Conservation (phyloP, 2,888 invertebrate genomes). For the Mystacides longicornis region DNA sequence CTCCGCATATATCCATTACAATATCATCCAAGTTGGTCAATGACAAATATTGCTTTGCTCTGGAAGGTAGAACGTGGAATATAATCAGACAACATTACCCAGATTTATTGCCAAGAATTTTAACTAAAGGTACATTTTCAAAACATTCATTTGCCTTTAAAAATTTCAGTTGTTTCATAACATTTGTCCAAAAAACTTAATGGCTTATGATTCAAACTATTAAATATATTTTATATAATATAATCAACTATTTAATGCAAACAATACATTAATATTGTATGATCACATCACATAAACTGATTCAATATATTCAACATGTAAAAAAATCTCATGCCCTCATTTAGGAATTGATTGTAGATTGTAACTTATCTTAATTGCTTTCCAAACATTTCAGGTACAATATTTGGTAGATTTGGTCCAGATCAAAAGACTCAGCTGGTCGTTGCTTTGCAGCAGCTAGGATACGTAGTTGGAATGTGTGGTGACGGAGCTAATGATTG, state of each 20-base stretch:
- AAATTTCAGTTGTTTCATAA: no score
- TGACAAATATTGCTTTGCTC: slow-evolving; percentile 50
- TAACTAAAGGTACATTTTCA: slow-evolving; percentile 46
- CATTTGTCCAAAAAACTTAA: no score
- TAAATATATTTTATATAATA: no score
- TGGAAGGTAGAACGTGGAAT: slow-evolving; percentile 72
- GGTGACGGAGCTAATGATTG: slow-evolving; percentile 82
- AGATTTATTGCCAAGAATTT: slow-evolving; percentile 59
- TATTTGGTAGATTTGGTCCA: slow-evolving; percentile 79
- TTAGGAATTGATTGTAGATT: no score
- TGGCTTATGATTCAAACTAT: no score
- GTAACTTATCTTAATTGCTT: no score
- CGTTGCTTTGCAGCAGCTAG: slow-evolving; percentile 60
- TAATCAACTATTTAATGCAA: no score
- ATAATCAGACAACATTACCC: slow-evolving; percentile 61
- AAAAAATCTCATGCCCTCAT: no score
- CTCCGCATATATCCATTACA: slow-evolving; percentile 27
- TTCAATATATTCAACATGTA: no score
- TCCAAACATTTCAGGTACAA: slow-evolving; percentile 58
- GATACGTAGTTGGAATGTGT: slow-evolving; percentile 63
- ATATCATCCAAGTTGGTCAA: slow-evolving; percentile 38
- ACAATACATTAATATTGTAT: no score
- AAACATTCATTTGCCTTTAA: no score
- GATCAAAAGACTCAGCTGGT: slow-evolving; percentile 76
- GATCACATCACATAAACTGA: no score